A percentile compares a stretch with the other conserved stretches of the same genome.
Evolutionary conservation across 2,888 invertebrate genomes (phyloP).

Genomic region (Zygogramma bicolorata): DNA sequence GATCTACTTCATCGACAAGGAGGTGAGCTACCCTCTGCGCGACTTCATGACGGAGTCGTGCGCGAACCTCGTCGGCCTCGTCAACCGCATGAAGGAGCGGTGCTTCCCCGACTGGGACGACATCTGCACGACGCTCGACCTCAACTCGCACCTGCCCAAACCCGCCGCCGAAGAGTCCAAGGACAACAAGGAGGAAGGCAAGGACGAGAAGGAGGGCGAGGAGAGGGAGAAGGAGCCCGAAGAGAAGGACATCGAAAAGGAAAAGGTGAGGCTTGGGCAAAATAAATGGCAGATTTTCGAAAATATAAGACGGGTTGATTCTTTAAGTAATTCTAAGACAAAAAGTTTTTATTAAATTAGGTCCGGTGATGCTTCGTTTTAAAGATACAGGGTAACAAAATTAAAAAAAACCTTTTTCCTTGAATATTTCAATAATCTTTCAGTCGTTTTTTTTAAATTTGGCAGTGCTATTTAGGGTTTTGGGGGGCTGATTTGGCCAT

Average conservation of each 20-base stretch:
- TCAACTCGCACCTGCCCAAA: constrained; percentile 89
- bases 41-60: constrained; percentile 91
- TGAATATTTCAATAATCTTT: too few species aligned
- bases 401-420: too few species aligned
- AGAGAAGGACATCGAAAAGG: constrained; percentile 76
- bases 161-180: constrained; percentile 75
- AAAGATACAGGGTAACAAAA: too few species aligned
- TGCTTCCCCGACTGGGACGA: constrained; percentile 95
- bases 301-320: too few species aligned
- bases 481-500: too few species aligned
- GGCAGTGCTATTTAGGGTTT: too few species aligned
- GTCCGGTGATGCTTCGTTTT: too few species aligned
- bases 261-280: too few species aligned
- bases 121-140: constrained; percentile 84
- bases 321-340: too few species aligned
- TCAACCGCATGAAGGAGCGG: constrained; percentile 90
- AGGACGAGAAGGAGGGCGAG: constrained; percentile 82
- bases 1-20: constrained; percentile 92
- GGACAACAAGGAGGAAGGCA: constrained; percentile 72
- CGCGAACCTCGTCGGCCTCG: constrained; percentile 88
- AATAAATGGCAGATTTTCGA: too few species aligned
- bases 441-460: too few species aligned
- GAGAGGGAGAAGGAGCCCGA: constrained; percentile 77
- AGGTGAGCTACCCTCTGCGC: constrained; percentile 85
- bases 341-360: too few species aligned